Base-by-base conservation (phyloP, 2,888 invertebrate genomes). In the Drepanosiphum platanoidis region DNA sequence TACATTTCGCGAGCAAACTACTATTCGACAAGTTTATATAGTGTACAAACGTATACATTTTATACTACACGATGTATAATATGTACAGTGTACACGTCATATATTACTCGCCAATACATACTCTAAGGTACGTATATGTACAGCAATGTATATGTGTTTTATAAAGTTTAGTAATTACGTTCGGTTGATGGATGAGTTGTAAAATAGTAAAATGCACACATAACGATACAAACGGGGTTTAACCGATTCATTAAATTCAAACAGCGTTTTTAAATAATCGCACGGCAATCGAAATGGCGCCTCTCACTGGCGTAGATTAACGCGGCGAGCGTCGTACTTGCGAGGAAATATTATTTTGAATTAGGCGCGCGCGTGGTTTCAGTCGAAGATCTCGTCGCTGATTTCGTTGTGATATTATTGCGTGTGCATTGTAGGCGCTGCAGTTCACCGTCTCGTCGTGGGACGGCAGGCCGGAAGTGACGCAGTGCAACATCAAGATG, bases 401-500 rank as follows among this genome's bases (percentile, higher is more conserved):
- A n/a, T n/a, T n/a, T n/a, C n/a, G n/a, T n/a, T n/a, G n/a, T n/a
- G n/a, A n/a, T n/a, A n/a, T n/a, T n/a, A n/a, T n/a, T n/a, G 42
- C 1, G 9, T 42, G 4, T 42, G 42, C 39, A 39, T 30, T 27
- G 27, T 89, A 89, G 89, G 90, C 90, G 9, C 87, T 90, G 52
- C 90, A 91, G 88, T 90, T 90, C 87, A 90, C 90, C n/a, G 88
- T 92, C 1, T 75, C 83, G 11, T 36, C 75, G 1, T 39, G 22
- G 52, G 30, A 64, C 64, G 75, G 22, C 18, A 61, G 93, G 0
- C 88, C 91, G 36, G 91, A 89, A 18, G 89, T 89, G 3, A 89
- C 90, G 3, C 88, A 89, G 72, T 92, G 91, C 87, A 89, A 88
- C 58, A 88, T 90, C 66, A 88, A 89, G 86, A 87, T 89, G 18